Percentiles rank a stretch among this genome's conserved stretches.
phyloP scores from a whole-genome alignment of 2,888 invertebrate genomes.

The Dorcus parallelipipedus region DNA sequence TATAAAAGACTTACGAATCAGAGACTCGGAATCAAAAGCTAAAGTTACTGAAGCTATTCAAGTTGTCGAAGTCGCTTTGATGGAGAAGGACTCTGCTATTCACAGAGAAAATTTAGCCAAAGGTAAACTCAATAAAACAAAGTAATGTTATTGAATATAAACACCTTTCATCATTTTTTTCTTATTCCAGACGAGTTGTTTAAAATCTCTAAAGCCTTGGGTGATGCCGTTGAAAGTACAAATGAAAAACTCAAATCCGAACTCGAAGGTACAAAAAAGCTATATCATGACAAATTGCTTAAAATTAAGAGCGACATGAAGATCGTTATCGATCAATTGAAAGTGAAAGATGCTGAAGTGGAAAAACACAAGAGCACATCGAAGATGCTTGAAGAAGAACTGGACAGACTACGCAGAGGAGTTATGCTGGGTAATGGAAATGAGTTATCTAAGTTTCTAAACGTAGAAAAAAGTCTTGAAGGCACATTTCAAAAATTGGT shows the following conservation, averaged over 20 bases:
- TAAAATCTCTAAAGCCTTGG: constrained; percentile 53
- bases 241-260: constrained; percentile 58
- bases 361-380: constrained; percentile 56
- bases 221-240: constrained; percentile 55
- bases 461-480: constrained; percentile 57
- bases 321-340: constrained; percentile 56
- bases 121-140: constrained; percentile 29
- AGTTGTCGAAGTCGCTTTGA: constrained; percentile 55
- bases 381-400: constrained; percentile 53
- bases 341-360: constrained; percentile 54
- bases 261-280: constrained; percentile 54
- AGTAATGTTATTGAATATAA: not conserved
- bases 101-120: constrained; percentile 49
- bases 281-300: constrained; percentile 58
- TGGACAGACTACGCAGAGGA: constrained; percentile 49
- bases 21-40: constrained; percentile 51
- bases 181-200: constrained; percentile 52
- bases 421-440: constrained; percentile 42
- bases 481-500: constrained; percentile 60
- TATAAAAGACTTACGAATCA: constrained; percentile 45
- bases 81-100: constrained; percentile 56
- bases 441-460: constrained; percentile 42
- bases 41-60: constrained; percentile 59
- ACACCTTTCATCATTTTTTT: not conserved
- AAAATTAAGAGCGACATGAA: constrained; percentile 57